These are phyloP conservation scores for Lethocerus indicus DNA, from an alignment of 1,140 invertebrate species.

Conservation along the genomic window DNA sequence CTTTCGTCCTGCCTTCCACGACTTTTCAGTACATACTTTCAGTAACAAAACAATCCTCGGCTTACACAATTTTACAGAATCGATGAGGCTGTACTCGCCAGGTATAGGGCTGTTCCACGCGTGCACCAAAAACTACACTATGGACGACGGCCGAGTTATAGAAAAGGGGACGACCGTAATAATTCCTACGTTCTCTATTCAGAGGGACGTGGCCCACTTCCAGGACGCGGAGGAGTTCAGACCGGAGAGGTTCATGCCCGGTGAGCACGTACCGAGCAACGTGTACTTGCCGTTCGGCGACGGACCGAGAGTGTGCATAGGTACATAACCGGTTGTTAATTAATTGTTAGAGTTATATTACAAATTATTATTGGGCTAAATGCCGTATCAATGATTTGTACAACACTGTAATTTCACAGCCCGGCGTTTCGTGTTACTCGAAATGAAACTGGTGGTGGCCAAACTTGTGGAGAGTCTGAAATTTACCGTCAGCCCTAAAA, in stretches of 20 bases:
- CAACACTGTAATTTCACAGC: not conserved
- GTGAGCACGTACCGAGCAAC: constrained; percentile 24
- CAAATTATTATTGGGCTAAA: not conserved
- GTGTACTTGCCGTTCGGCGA: constrained; percentile 39
- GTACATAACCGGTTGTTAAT: constrained; percentile 19
- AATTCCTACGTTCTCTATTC: constrained; percentile 37
- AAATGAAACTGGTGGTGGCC: constrained; percentile 6
- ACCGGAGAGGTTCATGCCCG: constrained; percentile 31
- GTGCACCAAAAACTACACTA: too few relatives aligned
- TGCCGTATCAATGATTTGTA: not conserved
- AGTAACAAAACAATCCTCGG: too few relatives aligned
- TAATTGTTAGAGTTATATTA: not conserved
- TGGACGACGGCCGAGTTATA: too few relatives aligned
- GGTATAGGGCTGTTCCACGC: constrained; percentile 24
- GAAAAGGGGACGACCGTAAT: constrained; percentile 31
- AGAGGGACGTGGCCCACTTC: constrained; percentile 37
- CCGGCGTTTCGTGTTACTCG: constrained; percentile 4
- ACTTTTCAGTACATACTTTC: too few relatives aligned
- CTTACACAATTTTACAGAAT: constrained; percentile 37
- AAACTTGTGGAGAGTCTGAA: not conserved
- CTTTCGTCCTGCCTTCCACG: too few relatives aligned
- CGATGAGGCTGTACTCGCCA: constrained; percentile 34
- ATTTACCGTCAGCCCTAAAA: not conserved
- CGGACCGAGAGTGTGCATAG: constrained; percentile 41
- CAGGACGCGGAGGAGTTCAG: constrained; percentile 32